These are phyloP conservation scores for Callaeas wilsoni DNA, from an alignment of 2,113 vertebrate species.

Conservation along the genomic window DNA sequence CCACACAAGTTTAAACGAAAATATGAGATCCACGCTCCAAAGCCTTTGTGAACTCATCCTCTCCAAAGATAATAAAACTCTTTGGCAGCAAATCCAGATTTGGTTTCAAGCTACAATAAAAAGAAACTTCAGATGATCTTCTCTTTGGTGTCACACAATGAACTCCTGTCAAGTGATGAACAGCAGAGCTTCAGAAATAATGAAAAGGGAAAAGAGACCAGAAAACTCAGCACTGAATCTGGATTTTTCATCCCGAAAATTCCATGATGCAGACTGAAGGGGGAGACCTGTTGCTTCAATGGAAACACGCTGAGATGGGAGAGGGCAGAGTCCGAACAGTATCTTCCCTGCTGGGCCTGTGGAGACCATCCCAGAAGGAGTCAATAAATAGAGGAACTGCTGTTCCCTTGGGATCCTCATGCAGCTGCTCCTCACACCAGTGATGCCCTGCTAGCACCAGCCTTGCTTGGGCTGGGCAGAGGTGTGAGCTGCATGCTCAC, in stretches of 20 bases:
- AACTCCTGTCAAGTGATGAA: background rate
- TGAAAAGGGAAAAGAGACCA: background rate
- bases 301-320: background rate
- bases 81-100: background rate
- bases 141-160: background rate
- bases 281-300: background rate
- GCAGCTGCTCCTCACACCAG: background rate
- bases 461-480: background rate
- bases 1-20: background rate
- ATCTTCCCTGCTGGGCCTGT: background rate
- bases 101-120: background rate
- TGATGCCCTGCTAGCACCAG: background rate
- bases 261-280: background rate
- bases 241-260: background rate
- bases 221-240: background rate
- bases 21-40: background rate
- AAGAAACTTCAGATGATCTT: background rate
- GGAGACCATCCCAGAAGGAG: background rate
- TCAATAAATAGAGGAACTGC: background rate
- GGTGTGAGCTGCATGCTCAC: background rate
- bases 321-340: accelerated
- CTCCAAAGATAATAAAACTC: background rate
- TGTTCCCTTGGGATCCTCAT: background rate
- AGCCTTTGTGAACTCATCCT: background rate
- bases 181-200: background rate